Conservation (phyloP, 2,888 invertebrate species). For the Priocnemis perturbator region DNA sequence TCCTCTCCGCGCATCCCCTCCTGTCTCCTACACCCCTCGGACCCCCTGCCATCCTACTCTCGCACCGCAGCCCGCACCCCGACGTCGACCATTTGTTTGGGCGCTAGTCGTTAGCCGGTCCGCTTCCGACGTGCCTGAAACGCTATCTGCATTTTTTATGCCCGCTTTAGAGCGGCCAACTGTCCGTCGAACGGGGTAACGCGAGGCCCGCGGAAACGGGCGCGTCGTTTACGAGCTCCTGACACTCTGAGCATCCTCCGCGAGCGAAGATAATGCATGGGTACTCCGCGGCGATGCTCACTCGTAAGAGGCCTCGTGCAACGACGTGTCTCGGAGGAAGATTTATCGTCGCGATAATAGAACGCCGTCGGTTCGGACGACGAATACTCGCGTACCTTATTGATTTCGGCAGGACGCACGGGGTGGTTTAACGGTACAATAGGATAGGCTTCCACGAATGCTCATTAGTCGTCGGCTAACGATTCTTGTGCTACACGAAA, state of each 20-base stretch:
- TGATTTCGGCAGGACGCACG: no score
- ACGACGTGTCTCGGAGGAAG: no score
- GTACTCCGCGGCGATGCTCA: no score
- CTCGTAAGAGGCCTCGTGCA: not conserved
- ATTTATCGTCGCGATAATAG: no score
- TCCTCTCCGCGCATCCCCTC: constrained; percentile 28
- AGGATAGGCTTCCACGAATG: no score
- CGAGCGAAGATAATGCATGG: not conserved
- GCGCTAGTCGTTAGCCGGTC: constrained; percentile 40
- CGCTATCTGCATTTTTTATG: constrained; percentile 57
- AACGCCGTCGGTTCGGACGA: no score
- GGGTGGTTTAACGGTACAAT: no score
- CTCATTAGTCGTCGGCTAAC: no score
- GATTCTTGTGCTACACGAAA: no score
- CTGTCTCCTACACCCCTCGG: constrained; percentile 16
- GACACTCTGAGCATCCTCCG: constrained; percentile 4
- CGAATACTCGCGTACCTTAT: no score
- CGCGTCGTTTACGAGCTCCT: constrained; percentile 1
- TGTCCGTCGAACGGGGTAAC: constrained; percentile 28
- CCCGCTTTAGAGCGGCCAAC: constrained; percentile 24
- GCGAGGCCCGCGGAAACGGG: constrained; percentile 17
- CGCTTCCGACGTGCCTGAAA: constrained; percentile 44
- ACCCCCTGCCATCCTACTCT: constrained; percentile 14
- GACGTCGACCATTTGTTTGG: constrained; percentile 43
- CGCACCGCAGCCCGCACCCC: not conserved